phyloP scores from a whole-genome alignment of 1,140 invertebrate genomes.

The Calosoma granatense region DNA sequence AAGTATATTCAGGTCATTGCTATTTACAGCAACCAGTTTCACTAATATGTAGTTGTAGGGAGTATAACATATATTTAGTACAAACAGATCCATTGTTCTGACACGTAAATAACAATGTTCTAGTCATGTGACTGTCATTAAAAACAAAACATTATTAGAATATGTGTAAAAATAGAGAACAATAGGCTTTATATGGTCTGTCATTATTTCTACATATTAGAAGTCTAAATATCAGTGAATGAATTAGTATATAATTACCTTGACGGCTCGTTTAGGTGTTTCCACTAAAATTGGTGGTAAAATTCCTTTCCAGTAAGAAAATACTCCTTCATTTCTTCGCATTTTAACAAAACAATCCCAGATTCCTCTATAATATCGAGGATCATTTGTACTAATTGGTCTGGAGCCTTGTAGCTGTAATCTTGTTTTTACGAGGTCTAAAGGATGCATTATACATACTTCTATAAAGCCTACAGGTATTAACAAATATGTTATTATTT shows the following conservation, averaged over 20 bases:
- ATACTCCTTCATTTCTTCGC: slow-evolving; percentile 69
- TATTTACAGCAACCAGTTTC: too few relatives aligned
- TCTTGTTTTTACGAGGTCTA: slow-evolving; percentile 86
- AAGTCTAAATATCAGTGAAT: too few relatives aligned
- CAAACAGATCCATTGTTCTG: too few relatives aligned
- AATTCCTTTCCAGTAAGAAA: slow-evolving; percentile 85
- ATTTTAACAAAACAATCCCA: slow-evolving; percentile 83
- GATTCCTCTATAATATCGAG: slow-evolving; percentile 63
- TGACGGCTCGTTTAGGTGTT: slow-evolving; percentile 87
- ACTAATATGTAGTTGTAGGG: too few relatives aligned
- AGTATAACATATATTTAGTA: too few relatives aligned
- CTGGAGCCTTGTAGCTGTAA: slow-evolving; percentile 62
- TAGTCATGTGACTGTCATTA: too few relatives aligned
- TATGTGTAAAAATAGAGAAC: too few relatives aligned
- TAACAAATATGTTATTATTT: slow-evolving; percentile 10
- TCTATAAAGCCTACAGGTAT: slow-evolving; percentile 76
- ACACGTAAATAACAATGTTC: too few relatives aligned
- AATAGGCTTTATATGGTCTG: too few relatives aligned
- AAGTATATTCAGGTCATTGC: too few relatives aligned
- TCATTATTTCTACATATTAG: too few relatives aligned
- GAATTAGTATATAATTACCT: slow-evolving; percentile 52
- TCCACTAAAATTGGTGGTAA: slow-evolving; percentile 87
- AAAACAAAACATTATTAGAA: too few relatives aligned
- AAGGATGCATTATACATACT: slow-evolving; percentile 91
- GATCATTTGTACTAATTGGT: slow-evolving; percentile 35